Evolutionary conservation across 2,888 invertebrate genomes (phyloP), one percentile per base, ranked within the genome.

Genomic region (Lepidonotus clava): DNA sequence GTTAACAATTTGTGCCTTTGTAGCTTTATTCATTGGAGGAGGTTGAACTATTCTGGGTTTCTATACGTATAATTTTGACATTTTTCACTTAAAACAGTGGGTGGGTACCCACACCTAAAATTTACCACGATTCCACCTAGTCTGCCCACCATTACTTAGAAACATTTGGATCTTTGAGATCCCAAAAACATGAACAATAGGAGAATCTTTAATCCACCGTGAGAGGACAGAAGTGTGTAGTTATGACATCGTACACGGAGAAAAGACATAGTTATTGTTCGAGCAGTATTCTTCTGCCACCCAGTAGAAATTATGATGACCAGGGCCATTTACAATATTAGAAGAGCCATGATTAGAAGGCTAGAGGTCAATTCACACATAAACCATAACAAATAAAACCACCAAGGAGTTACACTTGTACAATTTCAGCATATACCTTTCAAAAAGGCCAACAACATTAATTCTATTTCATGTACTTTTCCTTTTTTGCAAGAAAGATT

Each of bases 21-120:
- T 61, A 61, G 61, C 61, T 61, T 61, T 61, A 61, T 61, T 61
- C 61, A 61, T 61, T 32, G 28, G n/a, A 28, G 24, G 61, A 28
- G 24, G 61, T 28, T 32, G 61, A 61, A 46, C 18, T 46, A 24
- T 28, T 18, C 24, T 28, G 28, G 11, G 11, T 61, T 24, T 61
- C 11, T 32, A 28, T 28, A 53, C n/a, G 53, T n/a, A 53, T 53
- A 24, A n/a, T 53, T n/a, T n/a, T n/a, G n/a, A 53, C 53, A 53
- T n/a, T 18, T n/a, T n/a, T 53, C 53, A n/a, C 53, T 53, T n/a
- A 53, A 46, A 53, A 53, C n/a, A n/a, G n/a, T n/a, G 53, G 21
- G n/a, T n/a, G n/a, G 4, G 21, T 18, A 53, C 53, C 18, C 46
- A 46, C 46, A 6, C 6, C 8, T 18, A 11, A 11, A 46, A 6